Evolutionary conservation across 2,113 vertebrate species (phyloP).

Genomic region (Eudyptes chrysolophus): DNA sequence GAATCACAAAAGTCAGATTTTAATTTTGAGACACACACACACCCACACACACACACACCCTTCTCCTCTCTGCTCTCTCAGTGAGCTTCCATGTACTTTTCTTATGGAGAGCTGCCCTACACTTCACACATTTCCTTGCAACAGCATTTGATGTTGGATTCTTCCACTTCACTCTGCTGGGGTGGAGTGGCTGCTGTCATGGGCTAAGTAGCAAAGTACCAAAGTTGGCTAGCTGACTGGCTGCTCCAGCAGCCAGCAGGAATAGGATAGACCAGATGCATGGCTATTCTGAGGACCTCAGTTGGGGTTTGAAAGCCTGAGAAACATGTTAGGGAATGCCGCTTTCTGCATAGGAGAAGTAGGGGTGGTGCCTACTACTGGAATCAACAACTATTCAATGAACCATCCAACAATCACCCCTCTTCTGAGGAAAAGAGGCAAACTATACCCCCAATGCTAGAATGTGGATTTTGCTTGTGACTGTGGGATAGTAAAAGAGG

Average conservation of each 20-base stretch:
- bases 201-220: background rate
- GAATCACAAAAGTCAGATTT: background rate
- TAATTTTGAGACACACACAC: background rate
- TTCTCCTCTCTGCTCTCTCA: background rate
- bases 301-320: background rate
- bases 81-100: background rate
- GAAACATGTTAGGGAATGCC: background rate
- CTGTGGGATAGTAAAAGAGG: background rate
- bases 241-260: background rate
- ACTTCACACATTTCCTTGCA: background rate
- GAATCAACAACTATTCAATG: background rate
- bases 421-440: background rate
- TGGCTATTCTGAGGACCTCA: background rate
- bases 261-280: too few relatives aligned
- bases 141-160: background rate
- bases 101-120: background rate
- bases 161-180: background rate
- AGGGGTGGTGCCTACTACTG: background rate
- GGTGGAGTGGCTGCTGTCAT: background rate
- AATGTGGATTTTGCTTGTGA: background rate
- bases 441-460: background rate
- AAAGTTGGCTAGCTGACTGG: background rate
- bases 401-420: background rate
- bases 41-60: too few relatives aligned
- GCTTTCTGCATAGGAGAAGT: background rate